Evolutionary conservation across 2,888 invertebrate genomes (phyloP), one percentile per base, ranked within the genome.

Genomic region (Ischnura elegans): DNA sequence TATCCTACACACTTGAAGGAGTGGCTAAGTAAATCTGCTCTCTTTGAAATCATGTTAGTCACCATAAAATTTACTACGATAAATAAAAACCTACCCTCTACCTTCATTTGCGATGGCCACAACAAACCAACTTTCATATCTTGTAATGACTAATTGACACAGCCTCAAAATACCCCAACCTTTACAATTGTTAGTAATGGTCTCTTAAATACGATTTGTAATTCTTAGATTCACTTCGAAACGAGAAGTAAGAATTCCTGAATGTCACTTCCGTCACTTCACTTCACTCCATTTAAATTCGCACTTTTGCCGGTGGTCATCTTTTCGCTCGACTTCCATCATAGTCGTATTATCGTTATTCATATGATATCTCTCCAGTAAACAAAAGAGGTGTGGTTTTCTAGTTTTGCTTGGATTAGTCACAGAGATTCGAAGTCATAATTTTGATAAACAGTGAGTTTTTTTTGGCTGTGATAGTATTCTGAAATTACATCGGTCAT

Each of bases 381-480:
- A 90, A 90, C 90, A 90, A 90, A 90, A 90, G 90, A 90, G 90
- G 90, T 90, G 90, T 90, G 90, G 90, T 90, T 90, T 21, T 29
- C 16, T 3, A 43, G n/a, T 36, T 13, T 13, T 36, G 4, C 51
- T 47, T 29, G 8, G 10, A 36, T 13, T 76, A 76, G 76, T 36
- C 76, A 36, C 29, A 76, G 16, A 6, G 10, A 10, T 36, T 0
- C 36, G 25, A 13, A 13, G 36, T 36, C 16, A 36, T 36, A 10
- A 36, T 36, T 10, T 76, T 21, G 16, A 29, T 76, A 3, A 6
- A 5, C 13, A 3, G 8, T 76, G 3, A 76, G 76, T 10, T 76
- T 36, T 16, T 76, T 76, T 61, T 29, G 76, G n/a, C 76, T 6
- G 0, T 6, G 0, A 13, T 76, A n/a, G 16, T 2, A 2, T 29